Base-by-base conservation (phyloP, 2,797 vertebrate genomes). In the Somateria mollissima region DNA sequence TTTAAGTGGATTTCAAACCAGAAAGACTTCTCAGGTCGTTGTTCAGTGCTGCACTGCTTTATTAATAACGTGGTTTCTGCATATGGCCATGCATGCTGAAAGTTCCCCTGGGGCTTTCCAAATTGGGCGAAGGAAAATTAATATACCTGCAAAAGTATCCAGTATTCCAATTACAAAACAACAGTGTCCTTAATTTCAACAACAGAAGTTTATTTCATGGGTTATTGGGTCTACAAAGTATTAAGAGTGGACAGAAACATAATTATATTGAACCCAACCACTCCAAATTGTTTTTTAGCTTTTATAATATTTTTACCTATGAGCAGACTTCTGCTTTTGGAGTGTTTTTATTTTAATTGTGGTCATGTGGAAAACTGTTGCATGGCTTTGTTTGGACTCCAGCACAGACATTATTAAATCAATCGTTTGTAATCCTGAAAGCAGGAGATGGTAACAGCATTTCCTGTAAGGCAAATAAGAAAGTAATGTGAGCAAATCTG, bases 11-110 rank as follows among this genome's bases (percentile, higher is more conserved):
- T 82, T 89, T 92, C 93, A 91, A 90, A 89, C 84, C 64, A 3
- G 58, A 43, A 36, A 41, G 58, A 1, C 27, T 60, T 37, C 5
- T 39, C 6, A 4, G 22, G 6, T 2, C 7, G 81, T 84, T 86
- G 77, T 12, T 75, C 15, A 0, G 45, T 32, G 14, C 54, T 73
- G 78, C 61, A 32, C 25, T 94, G 4, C 51, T 87, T 71, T 47
- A 25, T 84, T 64, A 56, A n/a, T 57, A 60, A 66, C 6, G 11
- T 22, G 2, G 13, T 45, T 56, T 70, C n/a, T 81, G 72, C 1
- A 0, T 41, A 14, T 28, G 79, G 30, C 54, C 54, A 8, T 30
- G 45, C 1, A 0, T 3, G 56, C 37, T 34, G 8, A 2, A 45
- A 32, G 57, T 13, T 43, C 47, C 91, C 84, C 0, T 3, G 67